Conservation (phyloP, 2,888 invertebrate species). For the Ectemnius continuus region DNA sequence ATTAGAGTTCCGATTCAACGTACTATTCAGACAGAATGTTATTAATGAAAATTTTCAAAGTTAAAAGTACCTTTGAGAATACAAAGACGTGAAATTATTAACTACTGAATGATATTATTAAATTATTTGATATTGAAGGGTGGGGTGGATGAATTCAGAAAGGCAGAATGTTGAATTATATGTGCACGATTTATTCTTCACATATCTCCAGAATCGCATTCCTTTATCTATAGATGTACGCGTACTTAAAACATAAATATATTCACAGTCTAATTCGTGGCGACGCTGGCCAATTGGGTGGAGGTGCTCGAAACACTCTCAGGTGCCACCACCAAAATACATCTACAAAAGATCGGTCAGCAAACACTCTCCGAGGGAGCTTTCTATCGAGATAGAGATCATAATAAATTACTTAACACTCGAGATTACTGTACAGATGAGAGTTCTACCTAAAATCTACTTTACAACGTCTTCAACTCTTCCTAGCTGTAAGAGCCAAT, state of each 20-base stretch:
- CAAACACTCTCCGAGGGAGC: no score
- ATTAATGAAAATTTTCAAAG: no score
- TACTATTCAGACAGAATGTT: no score
- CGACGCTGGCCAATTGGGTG: slow-evolving; percentile 5
- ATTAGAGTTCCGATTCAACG: no score
- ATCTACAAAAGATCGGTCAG: slow-evolving; percentile 13
- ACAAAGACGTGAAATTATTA: no score
- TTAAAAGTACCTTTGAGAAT: no score
- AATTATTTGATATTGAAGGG: no score
- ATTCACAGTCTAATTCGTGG: slow-evolving; percentile 17
- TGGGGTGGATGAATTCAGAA: neutral
- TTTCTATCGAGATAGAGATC: neutral
- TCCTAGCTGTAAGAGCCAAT: neutral
- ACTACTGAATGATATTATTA: no score
- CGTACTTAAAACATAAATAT: slow-evolving; percentile 33
- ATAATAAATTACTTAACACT: slow-evolving; percentile 40
- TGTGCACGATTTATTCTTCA: slow-evolving; percentile 37
- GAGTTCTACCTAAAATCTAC: neutral
- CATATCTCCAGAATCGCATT: slow-evolving; percentile 19
- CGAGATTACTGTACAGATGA: slow-evolving; percentile 22
- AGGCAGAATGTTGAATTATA: neutral
- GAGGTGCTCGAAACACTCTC: neutral
- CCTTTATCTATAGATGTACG: slow-evolving; percentile 24
- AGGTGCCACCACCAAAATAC: neutral
- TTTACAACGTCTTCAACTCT: neutral